Evolutionary conservation across 2,888 invertebrate genomes (phyloP), one percentile per base, ranked within the genome.

Genomic region (Temnothorax unifasciatus): DNA sequence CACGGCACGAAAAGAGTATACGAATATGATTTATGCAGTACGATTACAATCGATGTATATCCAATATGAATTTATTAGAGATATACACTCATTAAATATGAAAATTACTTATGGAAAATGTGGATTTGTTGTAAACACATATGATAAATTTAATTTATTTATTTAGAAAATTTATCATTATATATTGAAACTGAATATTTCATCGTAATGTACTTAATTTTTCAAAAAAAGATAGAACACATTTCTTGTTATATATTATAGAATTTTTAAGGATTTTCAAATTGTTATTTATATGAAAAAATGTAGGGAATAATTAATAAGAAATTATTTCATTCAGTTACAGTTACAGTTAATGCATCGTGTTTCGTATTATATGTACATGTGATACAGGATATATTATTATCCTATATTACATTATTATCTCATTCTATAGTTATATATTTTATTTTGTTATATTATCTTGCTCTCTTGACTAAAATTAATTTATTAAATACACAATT

Each of bases 41-140:
- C 29, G 18, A 61, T 63, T 63, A 38, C 34, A 63, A 38, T 59
- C 25, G 13, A 59, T 34, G 15, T n/a, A 61, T 21, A 38, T n/a
- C n/a, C 13, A 63, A 9, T 63, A 38, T 63, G n/a, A 63, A 63
- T 63, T 63, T 38, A 38, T 63, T 59, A 38, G n/a, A 63, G 38
- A 5, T 38, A 5, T 13, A 5, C 38, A 38, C 38, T 63, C 38
- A 38, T 63, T 63, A 63, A 63, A 38, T 63, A 38, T 63, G n/a
- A 63, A 63, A 63, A 38, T 63, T 63, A 38, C 63, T 63, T 63
- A 63, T 38, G n/a, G 63, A 21, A 63, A 63, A 63, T 38, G 38
- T 13, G 13, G 63, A 63, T 63, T 38, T 63, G 38, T 63, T 63
- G n/a, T 38, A 63, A 38, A 63, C 38, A 63, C n/a, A 21, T 38